Evolutionary conservation across 2,888 invertebrate genomes (phyloP), one percentile per base, ranked within the genome.

Genomic region (Callyntrura guangdongensis): DNA sequence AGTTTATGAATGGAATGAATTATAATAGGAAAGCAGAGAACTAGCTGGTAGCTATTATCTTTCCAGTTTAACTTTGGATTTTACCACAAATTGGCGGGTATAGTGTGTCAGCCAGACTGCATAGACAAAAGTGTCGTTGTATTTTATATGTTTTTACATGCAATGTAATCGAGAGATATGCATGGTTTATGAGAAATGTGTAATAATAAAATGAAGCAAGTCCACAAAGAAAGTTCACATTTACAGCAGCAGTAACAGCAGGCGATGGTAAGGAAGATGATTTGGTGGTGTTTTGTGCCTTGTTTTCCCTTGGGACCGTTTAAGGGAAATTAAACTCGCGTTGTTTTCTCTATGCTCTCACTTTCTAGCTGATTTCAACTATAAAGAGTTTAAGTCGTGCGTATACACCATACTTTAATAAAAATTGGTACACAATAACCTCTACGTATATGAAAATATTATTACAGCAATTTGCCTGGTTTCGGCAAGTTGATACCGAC

Each of bases 301-400:
- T 92, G 12, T 12, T 64, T n/a, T 92, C 94, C 93, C 93, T 56
- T 56, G 93, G 92, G 93, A 77, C 91, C 91, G 91, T 93, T 93
- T 93, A 91, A 92, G 90, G 89, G 92, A 93, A 93, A 93, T 94
- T 94, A 94, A 94, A 94, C 83, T 84, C 92, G 89, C 93, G 56
- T 91, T 92, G 90, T 77, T 69, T 67, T 56, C 72, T 49, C 64
- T 53, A 27, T 25, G 6, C 20, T 59, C 59, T 11, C 20, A 25
- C 14, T 3, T 20, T 53, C 22, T n/a, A n/a, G n/a, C 20, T 53
- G 25, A 11, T 36, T 3, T 36, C 36, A n/a, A n/a, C n/a, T n/a
- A 98, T 98, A 95, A 96, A 95, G 61, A 22, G 36, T 1, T 25
- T n/a, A 59, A 17, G 27, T 59, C 1, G 3, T 27, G n/a, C 47